Evolutionary conservation across 2,888 invertebrate genomes (phyloP), one percentile per base, ranked within the genome.

Genomic region (Bembecia ichneumoniformis): DNA sequence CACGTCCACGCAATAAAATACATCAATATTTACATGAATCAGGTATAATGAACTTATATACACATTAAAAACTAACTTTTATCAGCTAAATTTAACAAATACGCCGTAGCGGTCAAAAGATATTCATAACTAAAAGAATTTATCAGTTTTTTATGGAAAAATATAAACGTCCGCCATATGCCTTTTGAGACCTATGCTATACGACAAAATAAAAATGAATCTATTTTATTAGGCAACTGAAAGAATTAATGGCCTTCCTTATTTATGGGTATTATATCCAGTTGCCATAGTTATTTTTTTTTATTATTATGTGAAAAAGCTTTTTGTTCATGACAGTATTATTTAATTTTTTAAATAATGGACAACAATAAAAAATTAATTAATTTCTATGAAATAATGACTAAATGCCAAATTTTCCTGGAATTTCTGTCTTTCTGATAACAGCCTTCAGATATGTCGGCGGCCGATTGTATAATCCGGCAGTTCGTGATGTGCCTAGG

Each of bases 161-260:
- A 87, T 84, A 86, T 86, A 88, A 87, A 86, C 82, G 83, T 87
- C 87, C 87, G 87, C 87, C 87, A 88, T 88, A 87, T 86, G 87
- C 88, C 82, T 87, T 87, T 83, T 84, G 83, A 79, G 77, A 83
- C 79, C 77, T 82, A 73, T 77, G 73, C 70, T 71, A 73, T 49
- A 54, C 68, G 56, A 61, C 58, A 52, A 71, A 75, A 59, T 71
- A 59, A 7, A 57, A 56, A 53, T 55, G 49, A 43, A 52, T 46
- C 44, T n/a, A 46, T 50, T 53, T 47, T 44, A 28, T 49, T 46
- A 48, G 52, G 40, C 48, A 49, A 36, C 47, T 50, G 13, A 49
- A 49, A n/a, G 16, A 51, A 50, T 46, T 46, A 47, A 46, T 48
- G 43, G 45, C 50, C 53, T 62, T 58, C 63, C 61, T 48, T 54